These are phyloP conservation scores for Nibea albiflora DNA, from an alignment of 2,113 vertebrate genomes.

Conservation along the genomic window DNA sequence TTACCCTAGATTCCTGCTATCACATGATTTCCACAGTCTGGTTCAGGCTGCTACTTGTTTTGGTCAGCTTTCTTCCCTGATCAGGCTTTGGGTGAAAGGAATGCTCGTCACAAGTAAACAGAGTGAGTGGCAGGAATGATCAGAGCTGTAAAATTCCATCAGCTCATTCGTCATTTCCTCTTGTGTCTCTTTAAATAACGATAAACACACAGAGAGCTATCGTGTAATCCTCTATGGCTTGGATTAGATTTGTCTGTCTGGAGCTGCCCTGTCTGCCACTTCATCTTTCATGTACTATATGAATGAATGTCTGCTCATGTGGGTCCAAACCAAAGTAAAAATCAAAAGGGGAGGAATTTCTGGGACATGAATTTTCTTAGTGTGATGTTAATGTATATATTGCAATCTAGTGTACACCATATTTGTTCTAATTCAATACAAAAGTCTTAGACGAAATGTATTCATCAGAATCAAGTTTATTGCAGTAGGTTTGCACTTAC, in stretches of 20 bases:
- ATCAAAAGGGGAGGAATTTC: not conserved
- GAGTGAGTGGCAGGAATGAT: not conserved
- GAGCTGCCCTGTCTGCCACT: slow-evolving; percentile 11
- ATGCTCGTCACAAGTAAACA: slow-evolving; percentile 2
- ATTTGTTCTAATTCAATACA: not conserved
- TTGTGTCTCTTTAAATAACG: slow-evolving; percentile 28
- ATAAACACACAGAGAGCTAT: slow-evolving; percentile 8
- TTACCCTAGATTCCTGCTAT: slow-evolving; percentile 47
- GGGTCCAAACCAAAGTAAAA: not conserved
- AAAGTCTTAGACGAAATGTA: not conserved
- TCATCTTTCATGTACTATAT: not conserved
- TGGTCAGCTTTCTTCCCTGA: slow-evolving; percentile 8
- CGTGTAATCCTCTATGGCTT: slow-evolving; percentile 42
- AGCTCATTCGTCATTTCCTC: slow-evolving; percentile 3
- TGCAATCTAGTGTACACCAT: not conserved
- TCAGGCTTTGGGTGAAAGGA: slow-evolving; percentile 4
- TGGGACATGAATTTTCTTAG: not conserved
- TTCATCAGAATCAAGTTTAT: too few relatives aligned
- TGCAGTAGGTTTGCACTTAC: too few relatives aligned
- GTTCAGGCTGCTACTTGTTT: slow-evolving; percentile 29
- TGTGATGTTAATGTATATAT: not conserved
- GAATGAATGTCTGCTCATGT: not conserved
- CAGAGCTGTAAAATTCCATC: not conserved
- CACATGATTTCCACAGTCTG: slow-evolving; percentile 49
- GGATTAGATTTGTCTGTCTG: slow-evolving; percentile 48